Conservation (phyloP, 2,797 vertebrate species). For the Lutjanus campechanus region DNA sequence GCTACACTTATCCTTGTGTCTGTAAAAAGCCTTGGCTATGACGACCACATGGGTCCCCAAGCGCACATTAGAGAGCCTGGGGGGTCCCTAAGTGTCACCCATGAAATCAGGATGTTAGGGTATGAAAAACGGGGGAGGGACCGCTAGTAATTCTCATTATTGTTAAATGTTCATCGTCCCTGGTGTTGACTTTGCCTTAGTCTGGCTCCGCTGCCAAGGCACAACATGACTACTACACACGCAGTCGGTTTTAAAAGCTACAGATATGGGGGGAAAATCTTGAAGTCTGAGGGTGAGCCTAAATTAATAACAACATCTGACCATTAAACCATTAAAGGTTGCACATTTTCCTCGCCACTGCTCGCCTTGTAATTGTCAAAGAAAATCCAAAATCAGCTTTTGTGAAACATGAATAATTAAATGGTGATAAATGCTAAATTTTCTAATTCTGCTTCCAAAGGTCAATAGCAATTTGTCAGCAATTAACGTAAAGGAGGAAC, state of each 20-base stretch:
- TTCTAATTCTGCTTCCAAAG: slow-evolving; percentile 73
- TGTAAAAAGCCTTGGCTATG: slow-evolving; percentile 76
- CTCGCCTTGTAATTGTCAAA: slow-evolving; percentile 50
- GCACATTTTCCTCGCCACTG: slow-evolving; percentile 50
- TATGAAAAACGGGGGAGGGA: slow-evolving; percentile 90
- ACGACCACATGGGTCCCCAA: slow-evolving; percentile 81
- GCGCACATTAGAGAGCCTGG: slow-evolving; percentile 85
- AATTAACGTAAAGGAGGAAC: slow-evolving; percentile 84
- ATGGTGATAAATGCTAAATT: slow-evolving; percentile 59
- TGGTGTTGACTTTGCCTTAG: slow-evolving; percentile 82
- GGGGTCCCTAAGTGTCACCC: slow-evolving; percentile 91
- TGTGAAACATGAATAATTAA: slow-evolving; percentile 72
- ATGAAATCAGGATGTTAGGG: slow-evolving; percentile 92
- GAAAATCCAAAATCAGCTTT: slow-evolving; percentile 39
- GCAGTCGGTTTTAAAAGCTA: slow-evolving; percentile 55
- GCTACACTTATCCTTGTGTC: slow-evolving; percentile 72
- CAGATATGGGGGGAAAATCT: slow-evolving; percentile 58
- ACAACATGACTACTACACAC: slow-evolving; percentile 54
- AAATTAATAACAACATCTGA: slow-evolving; percentile 74
- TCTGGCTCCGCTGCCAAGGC: slow-evolving; percentile 72
- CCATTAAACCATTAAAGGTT: slow-evolving; percentile 59
- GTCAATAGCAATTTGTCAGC: slow-evolving; percentile 84
- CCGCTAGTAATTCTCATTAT: slow-evolving; percentile 89
- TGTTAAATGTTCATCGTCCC: slow-evolving; percentile 85
- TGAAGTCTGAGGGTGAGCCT: slow-evolving; percentile 66